Base-by-base conservation (phyloP, 1,140 invertebrate species). In the Drosophila asahinai region DNA sequence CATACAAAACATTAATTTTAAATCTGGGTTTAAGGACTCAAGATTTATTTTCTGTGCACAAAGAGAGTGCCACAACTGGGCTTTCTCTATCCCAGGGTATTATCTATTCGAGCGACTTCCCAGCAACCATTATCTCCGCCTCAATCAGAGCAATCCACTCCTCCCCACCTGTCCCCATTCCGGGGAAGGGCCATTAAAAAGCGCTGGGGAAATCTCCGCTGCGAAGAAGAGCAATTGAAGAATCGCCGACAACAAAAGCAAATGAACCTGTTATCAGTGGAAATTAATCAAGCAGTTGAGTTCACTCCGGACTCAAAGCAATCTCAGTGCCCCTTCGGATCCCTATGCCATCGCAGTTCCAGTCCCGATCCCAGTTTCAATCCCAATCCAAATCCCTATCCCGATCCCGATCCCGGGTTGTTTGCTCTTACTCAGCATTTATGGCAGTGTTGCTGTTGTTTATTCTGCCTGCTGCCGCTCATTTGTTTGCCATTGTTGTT, bases 191-290 rank as follows among this genome's bases (percentile, higher is more conserved):
- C 57, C 65, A 70, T 78, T 70, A 78, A 78, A 78, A 48, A 67
- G 30, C 42, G 15, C 49, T 43, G 76, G 76, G 72, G 51, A 76
- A 81, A 76, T 81, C 72, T 81, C 43, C 19, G 54, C 54, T 25
- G 36, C 54, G 14, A n/a, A 48, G 67, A 60, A 59, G 77, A 90
- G 79, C 79, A 82, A 82, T 80, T 90, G 82, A 86, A 86, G 81
- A 89, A 80, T 73, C 82, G 84, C 83, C 83, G 83, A 65, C 77
- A 89, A 89, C 89, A 89, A 89, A 91, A 89, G 83, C 78, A 91
- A 91, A 91, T 91, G 83, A 89, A 91, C 81, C 89, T 91, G 89
- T 91, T 91, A 91, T 91, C 89, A 89, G 89, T 80, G 49, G 71
- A 91, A 91, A 91, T 91, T 91, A 91, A 91, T 91, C 89, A 91